These are phyloP conservation scores for Gymnocypris eckloni DNA, from an alignment of 2,797 vertebrate species.

Conservation along the genomic window DNA sequence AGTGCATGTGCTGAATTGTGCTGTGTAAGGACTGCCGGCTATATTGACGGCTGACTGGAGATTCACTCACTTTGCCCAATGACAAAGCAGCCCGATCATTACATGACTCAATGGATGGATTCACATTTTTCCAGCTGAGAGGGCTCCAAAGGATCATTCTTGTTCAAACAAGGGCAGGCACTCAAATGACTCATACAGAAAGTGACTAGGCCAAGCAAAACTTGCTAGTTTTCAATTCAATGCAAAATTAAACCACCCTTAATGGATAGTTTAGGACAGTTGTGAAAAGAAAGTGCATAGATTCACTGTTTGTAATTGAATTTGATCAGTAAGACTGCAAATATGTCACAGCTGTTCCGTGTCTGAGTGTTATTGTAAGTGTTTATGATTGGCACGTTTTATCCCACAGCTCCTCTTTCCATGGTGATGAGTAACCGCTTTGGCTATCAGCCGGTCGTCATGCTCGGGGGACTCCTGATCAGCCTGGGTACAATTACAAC, in stretches of 20 bases:
- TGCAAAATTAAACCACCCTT: neutral
- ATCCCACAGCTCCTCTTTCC: constrained; percentile 85
- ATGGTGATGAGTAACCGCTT: constrained; percentile 87
- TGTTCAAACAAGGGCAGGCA: constrained; percentile 18
- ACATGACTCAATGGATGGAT: constrained; percentile 13
- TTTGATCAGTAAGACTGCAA: neutral
- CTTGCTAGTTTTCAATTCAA: neutral
- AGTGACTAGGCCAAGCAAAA: neutral
- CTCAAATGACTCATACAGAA: neutral
- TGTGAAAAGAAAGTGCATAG: neutral
- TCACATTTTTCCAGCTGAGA: constrained; percentile 26
- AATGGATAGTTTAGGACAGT: neutral
- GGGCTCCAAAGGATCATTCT: neutral
- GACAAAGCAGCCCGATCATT: neutral
- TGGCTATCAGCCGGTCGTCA: constrained; percentile 85
- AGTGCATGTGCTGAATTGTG: constrained; percentile 10
- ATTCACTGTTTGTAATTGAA: neutral
- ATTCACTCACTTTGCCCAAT: constrained; percentile 13
- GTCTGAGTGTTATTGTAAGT: neutral
- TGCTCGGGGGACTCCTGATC: constrained; percentile 87
- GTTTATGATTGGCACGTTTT: neutral
- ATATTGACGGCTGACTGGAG: constrained; percentile 11
- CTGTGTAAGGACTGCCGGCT: neutral
- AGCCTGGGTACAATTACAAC: constrained; percentile 84
- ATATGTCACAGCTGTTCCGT: neutral